Conservation (phyloP, 2,797 vertebrate species). For the Sebastes reedi region DNA sequence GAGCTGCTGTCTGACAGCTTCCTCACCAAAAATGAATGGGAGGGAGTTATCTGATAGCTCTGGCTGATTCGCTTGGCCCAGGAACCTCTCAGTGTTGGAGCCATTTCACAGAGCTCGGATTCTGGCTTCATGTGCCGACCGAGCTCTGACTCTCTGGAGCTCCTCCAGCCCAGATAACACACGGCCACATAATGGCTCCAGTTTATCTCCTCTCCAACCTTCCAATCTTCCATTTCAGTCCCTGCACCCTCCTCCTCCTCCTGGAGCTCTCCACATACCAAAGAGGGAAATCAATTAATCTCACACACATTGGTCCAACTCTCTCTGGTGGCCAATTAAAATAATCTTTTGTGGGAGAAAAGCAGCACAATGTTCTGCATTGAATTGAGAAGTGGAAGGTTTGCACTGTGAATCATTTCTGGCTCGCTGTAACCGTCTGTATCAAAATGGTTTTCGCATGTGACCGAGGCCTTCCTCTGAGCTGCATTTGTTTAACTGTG, state of each 20-base stretch:
- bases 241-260: not conserved
- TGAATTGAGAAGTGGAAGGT: not conserved
- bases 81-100: constrained; percentile 38
- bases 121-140: constrained; percentile 49
- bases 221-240: constrained; percentile 43
- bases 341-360: constrained; percentile 28
- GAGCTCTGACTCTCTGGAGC: constrained; percentile 45
- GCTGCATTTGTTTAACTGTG: constrained; percentile 6
- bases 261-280: constrained; percentile 45
- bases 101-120: constrained; percentile 46
- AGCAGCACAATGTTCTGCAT: constrained; percentile 9
- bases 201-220: constrained; percentile 59
- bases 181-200: constrained; percentile 46
- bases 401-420: constrained; percentile 15
- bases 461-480: not conserved
- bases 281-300: constrained; percentile 60
- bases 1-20: constrained; percentile 17
- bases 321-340: constrained; percentile 48
- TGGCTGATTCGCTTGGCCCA: constrained; percentile 33
- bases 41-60: constrained; percentile 28
- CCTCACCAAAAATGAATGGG: constrained; percentile 5
- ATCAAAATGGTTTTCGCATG: constrained; percentile 12
- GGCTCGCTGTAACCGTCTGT: not conserved
- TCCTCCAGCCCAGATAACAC: constrained; percentile 58
- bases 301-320: constrained; percentile 28